Conservation (phyloP, 2,797 vertebrate species). For the Cottoperca gobio region DNA sequence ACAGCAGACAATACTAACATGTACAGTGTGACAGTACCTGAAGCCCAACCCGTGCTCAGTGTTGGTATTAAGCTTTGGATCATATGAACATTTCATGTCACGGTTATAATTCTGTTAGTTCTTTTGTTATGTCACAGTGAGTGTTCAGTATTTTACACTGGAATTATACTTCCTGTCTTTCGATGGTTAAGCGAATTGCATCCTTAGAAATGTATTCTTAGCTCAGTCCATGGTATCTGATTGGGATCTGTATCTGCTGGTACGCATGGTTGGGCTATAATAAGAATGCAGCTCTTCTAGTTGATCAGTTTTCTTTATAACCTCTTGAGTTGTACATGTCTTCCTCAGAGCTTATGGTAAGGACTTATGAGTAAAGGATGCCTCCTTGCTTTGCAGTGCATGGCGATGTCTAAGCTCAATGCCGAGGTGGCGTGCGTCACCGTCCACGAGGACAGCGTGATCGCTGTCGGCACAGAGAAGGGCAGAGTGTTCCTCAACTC, state of each 20-base stretch:
- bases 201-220: too few species aligned
- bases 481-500: constrained; percentile 94
- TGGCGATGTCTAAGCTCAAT: constrained; percentile 96
- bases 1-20: too few species aligned
- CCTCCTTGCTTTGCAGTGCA: constrained; percentile 86
- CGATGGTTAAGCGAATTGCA: too few species aligned
- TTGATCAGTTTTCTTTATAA: neutral
- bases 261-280: neutral
- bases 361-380: neutral
- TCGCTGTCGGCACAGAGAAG: constrained; percentile 94
- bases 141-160: too few species aligned
- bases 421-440: constrained; percentile 97
- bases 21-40: neutral
- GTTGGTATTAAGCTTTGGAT: too few species aligned
- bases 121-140: too few species aligned
- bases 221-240: too few species aligned
- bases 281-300: neutral
- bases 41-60: too few species aligned
- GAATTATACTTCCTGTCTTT: too few species aligned
- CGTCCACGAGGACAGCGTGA: constrained; percentile 95
- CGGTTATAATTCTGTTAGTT: too few species aligned
- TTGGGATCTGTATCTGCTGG: too few species aligned
- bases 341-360: neutral
- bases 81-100: too few species aligned
- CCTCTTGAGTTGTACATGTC: neutral